phyloP scores from a whole-genome alignment of 2,888 invertebrate species.

The Nephrotoma guestfalica region DNA sequence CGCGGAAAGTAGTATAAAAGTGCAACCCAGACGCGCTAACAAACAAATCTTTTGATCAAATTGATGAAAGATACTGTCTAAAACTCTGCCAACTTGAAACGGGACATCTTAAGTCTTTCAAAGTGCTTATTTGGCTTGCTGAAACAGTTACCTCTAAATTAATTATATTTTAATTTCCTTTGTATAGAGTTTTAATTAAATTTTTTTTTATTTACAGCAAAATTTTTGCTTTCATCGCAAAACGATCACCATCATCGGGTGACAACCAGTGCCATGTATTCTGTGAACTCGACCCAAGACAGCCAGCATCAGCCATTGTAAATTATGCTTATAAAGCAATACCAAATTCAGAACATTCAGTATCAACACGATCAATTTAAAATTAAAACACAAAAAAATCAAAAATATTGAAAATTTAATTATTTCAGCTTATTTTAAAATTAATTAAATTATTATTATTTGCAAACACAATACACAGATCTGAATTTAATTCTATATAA shows the following conservation, averaged over 20 bases:
- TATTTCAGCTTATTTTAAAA: not conserved
- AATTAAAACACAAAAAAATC: not conserved
- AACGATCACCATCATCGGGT: conserved; percentile 64
- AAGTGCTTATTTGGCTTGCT: no score
- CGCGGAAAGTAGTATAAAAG: no score
- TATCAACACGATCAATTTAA: not conserved
- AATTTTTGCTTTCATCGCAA: conserved; percentile 92
- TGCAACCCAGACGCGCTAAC: no score
- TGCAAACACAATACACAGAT: not conserved
- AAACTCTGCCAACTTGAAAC: no score
- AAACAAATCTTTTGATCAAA: no score
- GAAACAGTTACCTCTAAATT: no score
- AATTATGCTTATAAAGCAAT: conserved; percentile 31
- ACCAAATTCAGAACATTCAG: conserved; percentile 16
- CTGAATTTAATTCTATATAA: not conserved
- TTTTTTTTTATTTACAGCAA: conserved; percentile 41
- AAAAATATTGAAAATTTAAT: not conserved
- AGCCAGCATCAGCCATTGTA: conserved; percentile 90
- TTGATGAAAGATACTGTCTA: no score
- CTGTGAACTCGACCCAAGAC: conserved; percentile 85
- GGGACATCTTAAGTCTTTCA: no score
- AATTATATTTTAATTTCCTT: not conserved
- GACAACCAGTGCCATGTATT: conserved; percentile 98
- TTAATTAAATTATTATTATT: not conserved
- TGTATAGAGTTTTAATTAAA: not conserved